Base-by-base conservation (phyloP, 2,797 vertebrate species). In the Carapus acus region DNA sequence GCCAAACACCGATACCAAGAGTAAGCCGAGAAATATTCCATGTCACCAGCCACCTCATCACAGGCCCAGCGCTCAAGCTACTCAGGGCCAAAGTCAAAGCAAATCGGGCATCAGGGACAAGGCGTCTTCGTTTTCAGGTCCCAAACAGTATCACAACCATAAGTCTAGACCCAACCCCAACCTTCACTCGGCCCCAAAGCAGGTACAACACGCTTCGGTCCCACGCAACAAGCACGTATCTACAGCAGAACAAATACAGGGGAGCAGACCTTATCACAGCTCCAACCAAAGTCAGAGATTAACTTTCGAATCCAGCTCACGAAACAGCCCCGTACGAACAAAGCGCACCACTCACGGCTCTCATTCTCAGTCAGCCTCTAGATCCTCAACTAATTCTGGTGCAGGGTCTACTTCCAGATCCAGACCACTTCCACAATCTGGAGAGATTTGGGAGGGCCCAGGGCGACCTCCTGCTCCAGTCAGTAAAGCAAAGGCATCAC, bases 101-200 rank as follows among this genome's bases (percentile, higher is more conserved):
- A 84, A 72, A 65, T 57, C 69, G 8, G 73, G 69, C 58, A 39
- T 39, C 27, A 67, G 65, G 60, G 36, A 19, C 18, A 84, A 71
- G 47, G 23, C 63, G 24, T 43, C 65, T 47, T 27, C 48, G 22
- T 50, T 44, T 49, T 62, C 61, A 54, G 77, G 43, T 46, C 69
- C 71, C 39, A 69, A 71, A 33, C 71, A 57, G 33, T 74, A 47
- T 62, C 75, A 70, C 50, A 59, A 62, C 24, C 61, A 70, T 46
- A 84, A 75, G 73, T 70, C 74, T 36, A 83, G 69, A 71, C 61
- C 71, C 17, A 80, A 78, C 47, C 27, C 75, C 37, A 65, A 54
- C 39, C 50, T 58, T 33, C 52, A 67, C 65, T 53, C 58, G 7
- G 62, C 24, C 43, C 46, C 62, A 43, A 74, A 79, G 68, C 67